These are phyloP conservation scores for Phalera bucephala DNA, from an alignment of 2,888 invertebrate species.

Conservation along the genomic window DNA sequence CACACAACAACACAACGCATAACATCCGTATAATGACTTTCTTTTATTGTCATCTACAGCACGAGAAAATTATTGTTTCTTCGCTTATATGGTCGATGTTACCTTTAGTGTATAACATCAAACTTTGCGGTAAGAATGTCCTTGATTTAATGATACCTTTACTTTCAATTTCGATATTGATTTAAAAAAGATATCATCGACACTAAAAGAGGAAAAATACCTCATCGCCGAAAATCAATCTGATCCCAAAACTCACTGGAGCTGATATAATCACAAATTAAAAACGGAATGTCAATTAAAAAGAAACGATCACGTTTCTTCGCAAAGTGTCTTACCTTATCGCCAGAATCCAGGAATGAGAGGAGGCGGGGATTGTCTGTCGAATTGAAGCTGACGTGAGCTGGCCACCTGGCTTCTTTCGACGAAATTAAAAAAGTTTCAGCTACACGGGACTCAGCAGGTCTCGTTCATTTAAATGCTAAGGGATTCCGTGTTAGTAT, in stretches of 20 bases:
- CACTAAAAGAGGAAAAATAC: not conserved
- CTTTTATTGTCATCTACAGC: no score
- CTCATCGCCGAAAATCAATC: not conserved
- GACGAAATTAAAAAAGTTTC: conserved; percentile 80
- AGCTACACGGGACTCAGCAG: conserved; percentile 59
- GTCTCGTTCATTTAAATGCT: conserved; percentile 76
- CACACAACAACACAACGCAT: no score
- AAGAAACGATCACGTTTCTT: conserved; percentile 52
- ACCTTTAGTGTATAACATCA: no score
- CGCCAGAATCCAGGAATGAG: conserved; percentile 39
- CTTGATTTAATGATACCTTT: no score
- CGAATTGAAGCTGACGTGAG: conserved; percentile 65
- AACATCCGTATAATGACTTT: no score
- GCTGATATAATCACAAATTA: conserved; percentile 29
- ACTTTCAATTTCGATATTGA: no score
- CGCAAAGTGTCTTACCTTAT: conserved; percentile 46
- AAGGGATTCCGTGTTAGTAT: conserved; percentile 72
- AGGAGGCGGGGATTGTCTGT: conserved; percentile 56
- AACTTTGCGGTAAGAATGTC: no score
- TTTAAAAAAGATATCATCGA: not conserved
- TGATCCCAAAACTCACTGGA: not conserved
- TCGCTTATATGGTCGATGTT: no score
- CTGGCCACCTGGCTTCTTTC: conserved; percentile 71
- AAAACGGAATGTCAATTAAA: conserved; percentile 54
- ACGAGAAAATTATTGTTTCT: no score